Evolutionary conservation across 2,888 invertebrate species (phyloP), one percentile per base, ranked within the genome.

Genomic region (Corythucha ciliata): DNA sequence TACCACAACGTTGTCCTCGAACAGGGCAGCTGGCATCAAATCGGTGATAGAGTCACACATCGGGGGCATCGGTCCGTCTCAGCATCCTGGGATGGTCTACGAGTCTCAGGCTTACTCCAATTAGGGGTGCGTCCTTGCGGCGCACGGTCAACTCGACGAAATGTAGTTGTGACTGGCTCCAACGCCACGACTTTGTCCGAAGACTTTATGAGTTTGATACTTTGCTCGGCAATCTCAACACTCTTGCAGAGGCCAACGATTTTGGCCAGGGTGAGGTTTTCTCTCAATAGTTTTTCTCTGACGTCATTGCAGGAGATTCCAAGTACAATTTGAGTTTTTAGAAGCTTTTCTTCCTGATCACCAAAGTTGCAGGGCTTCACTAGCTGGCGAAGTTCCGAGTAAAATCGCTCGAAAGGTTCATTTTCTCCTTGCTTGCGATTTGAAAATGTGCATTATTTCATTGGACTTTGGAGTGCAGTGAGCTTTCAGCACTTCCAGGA

Each of bases 401-500:
- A 39, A 45, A 46, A 56, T 16, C 37, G 37, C 21, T 55, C 53
- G 48, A 57, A 55, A 2, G 48, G 39, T 40, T 55, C 57, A 26
- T 25, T 33, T 34, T 22, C 34, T 27, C 27, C 14, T 40, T 58
- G 58, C n/a, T 41, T 37, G 10, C 55, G 32, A 57, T 27, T 25
- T 18, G 32, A 47, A 57, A 6, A 51, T 45, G n/a, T 55, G 50
- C 51, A 53, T 55, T 2, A 50, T 42, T 46, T 56, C 55, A 50
- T 50, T 58, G 40, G 45, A 50, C 25, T 42, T 46, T 14, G 57
- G 47, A n/a, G 47, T 34, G 25, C 56, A 56, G 26, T 57, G 46
- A 21, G 8, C 25, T 24, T 53, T 48, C 6, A 55, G 39, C 14
- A 41, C 52, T 12, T 52, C 34, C 10, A 55, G 26, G 18, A 57